Evolutionary conservation across 2,888 invertebrate genomes (phyloP).

Genomic region (Heliothis peltigera): DNA sequence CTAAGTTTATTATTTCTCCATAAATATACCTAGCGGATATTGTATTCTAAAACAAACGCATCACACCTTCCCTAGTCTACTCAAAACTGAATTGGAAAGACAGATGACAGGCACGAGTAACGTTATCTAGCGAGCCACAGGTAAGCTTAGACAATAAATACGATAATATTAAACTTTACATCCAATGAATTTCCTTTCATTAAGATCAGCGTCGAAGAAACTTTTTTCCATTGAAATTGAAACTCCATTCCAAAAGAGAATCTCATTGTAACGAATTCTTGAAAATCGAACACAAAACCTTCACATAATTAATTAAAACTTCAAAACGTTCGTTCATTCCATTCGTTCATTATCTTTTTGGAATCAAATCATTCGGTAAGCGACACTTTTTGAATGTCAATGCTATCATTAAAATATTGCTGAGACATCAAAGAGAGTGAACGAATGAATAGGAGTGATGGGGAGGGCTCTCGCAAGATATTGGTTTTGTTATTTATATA

Average conservation of each 20-base stretch:
- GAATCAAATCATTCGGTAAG: constrained; percentile 72
- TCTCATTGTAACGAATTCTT: constrained; percentile 50
- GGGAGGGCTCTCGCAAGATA: constrained; percentile 30
- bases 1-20: background rate
- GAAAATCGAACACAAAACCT: constrained; percentile 44
- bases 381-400: constrained; percentile 74
- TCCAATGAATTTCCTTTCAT: constrained; percentile 38
- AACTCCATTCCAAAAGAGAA: constrained; percentile 38
- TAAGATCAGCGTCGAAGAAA: constrained; percentile 26
- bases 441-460: constrained; percentile 63
- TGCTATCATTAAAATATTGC: constrained; percentile 77
- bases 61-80: no score
- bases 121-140: constrained; percentile 3
- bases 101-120: background rate
- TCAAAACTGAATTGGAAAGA: no score
- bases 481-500: constrained; percentile 42
- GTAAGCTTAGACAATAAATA: constrained; percentile 6
- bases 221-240: constrained; percentile 45
- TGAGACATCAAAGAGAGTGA: constrained; percentile 70
- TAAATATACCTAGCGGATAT: background rate
- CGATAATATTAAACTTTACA: constrained; percentile 24
- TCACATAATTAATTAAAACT: constrained; percentile 58
- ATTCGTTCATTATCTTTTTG: constrained; percentile 70
- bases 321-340: constrained; percentile 54
- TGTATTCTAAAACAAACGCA: no score